Percentiles rank a stretch among this genome's conserved stretches.
phyloP scores from a whole-genome alignment of 2,113 vertebrate genomes.

The Barbus barbus region DNA sequence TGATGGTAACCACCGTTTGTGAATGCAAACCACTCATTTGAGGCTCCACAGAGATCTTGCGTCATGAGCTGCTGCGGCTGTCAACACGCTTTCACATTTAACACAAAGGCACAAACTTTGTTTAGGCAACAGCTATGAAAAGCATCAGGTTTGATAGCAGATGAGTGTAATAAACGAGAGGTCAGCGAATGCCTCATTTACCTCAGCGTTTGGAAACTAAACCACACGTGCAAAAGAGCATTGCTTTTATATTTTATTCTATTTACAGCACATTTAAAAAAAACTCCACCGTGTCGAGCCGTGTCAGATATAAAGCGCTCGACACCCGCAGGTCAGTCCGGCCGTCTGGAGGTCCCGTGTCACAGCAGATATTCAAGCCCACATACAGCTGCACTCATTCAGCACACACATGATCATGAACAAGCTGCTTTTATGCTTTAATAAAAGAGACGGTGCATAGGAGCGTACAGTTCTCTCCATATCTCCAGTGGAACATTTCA shows the following conservation, averaged over 20 bases:
- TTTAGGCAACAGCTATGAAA: background rate
- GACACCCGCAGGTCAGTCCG: slow-evolving; percentile 64
- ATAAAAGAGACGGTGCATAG: slow-evolving; percentile 70
- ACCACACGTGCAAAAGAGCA: background rate
- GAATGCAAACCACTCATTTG: background rate
- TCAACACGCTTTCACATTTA: background rate
- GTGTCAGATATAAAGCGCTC: slow-evolving; percentile 37
- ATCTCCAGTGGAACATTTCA: slow-evolving; percentile 70
- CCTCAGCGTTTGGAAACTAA: background rate
- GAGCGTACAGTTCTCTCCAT: slow-evolving; percentile 63
- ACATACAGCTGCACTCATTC: background rate
- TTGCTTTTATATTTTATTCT: slow-evolving; percentile 81
- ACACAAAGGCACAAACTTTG: background rate
- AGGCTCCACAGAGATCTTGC: background rate
- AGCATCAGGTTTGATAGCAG: background rate
- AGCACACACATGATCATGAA: background rate
- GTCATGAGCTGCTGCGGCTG: background rate
- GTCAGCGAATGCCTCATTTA: background rate
- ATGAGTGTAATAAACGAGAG: background rate
- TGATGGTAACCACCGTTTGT: background rate
- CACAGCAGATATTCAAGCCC: background rate
- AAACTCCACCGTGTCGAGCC: slow-evolving; percentile 51
- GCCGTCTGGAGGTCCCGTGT: no score
- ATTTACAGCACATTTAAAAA: slow-evolving; percentile 80
- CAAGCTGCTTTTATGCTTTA: slow-evolving; percentile 68